Conservation (phyloP, 2,888 invertebrate species). For the Leptopilina drosophilae region DNA sequence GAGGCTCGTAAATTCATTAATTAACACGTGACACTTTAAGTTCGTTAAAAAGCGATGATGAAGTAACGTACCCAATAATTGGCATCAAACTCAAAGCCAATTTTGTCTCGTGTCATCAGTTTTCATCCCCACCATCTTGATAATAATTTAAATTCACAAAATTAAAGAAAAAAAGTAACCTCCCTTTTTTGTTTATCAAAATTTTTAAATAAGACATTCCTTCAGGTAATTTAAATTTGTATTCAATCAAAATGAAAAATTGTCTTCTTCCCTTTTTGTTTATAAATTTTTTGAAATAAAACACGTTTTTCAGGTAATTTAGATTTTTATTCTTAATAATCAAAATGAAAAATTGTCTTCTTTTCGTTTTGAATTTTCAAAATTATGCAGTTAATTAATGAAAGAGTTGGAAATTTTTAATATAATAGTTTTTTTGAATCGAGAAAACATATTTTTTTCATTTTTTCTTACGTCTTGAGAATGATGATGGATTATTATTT, state of each 20-base stretch:
- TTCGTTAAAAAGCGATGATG: conserved; percentile 13
- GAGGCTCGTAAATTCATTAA: conserved; percentile 7
- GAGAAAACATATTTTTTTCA: too few species aligned
- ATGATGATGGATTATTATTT: neutral
- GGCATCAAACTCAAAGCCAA: conserved; percentile 6
- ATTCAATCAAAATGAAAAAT: too few species aligned
- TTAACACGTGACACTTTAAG: neutral
- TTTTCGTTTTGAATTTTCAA: too few species aligned
- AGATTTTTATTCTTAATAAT: neutral
- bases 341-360: neutral
- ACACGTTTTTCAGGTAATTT: too few species aligned
- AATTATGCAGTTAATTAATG: neutral
- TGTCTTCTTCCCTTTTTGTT: too few species aligned
- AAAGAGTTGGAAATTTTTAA: neutral
- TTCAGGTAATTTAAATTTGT: neutral
- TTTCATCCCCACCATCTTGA: neutral
- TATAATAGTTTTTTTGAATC: too few species aligned
- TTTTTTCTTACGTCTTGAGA: too few species aligned
- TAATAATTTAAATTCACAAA: neutral
- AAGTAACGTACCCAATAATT: conserved; percentile 7
- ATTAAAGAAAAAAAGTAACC: neutral
- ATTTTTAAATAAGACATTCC: neutral
- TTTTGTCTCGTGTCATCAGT: conserved; percentile 24
- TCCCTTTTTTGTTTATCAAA: too few species aligned
- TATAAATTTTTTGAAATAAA: too few species aligned